phyloP scores from a whole-genome alignment of 2,113 vertebrate species.

The Condylura cristata region DNA sequence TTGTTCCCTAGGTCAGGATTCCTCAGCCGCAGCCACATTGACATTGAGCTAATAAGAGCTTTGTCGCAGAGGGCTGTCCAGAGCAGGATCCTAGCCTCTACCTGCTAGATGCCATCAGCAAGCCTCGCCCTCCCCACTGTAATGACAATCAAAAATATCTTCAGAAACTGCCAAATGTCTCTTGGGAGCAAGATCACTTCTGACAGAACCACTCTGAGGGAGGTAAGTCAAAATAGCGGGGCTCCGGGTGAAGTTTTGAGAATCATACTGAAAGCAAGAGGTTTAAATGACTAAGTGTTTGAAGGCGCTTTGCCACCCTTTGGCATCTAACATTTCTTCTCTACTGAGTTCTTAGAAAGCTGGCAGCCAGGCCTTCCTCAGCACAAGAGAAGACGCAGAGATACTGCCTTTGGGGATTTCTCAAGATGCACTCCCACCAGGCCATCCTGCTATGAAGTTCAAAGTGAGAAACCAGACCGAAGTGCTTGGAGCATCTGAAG shows the following conservation, averaged over 20 bases:
- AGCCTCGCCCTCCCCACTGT: too few relatives aligned
- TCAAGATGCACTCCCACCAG: neutral
- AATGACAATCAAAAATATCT: neutral
- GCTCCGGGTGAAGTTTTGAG: neutral
- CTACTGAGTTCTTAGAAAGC: neutral
- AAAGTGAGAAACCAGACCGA: neutral
- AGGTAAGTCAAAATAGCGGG: neutral
- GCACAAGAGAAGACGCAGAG: neutral
- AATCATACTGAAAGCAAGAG: neutral
- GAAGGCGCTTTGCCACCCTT: neutral
- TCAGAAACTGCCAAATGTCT: neutral
- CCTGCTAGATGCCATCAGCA: neutral
- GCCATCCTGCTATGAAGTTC: neutral
- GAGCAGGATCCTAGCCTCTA: neutral
- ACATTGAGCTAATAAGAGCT: neutral
- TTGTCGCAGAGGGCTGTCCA: neutral
- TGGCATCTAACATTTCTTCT: neutral
- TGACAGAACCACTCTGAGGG: neutral
- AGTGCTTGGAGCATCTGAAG: neutral
- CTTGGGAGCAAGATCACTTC: neutral
- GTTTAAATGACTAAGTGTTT: neutral
- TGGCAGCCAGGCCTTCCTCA: neutral
- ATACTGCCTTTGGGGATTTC: neutral
- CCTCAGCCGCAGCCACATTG: neutral
- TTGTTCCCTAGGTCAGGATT: neutral